Conservation (phyloP, 2,113 vertebrate genomes). For the Phyllostomus hastatus region DNA sequence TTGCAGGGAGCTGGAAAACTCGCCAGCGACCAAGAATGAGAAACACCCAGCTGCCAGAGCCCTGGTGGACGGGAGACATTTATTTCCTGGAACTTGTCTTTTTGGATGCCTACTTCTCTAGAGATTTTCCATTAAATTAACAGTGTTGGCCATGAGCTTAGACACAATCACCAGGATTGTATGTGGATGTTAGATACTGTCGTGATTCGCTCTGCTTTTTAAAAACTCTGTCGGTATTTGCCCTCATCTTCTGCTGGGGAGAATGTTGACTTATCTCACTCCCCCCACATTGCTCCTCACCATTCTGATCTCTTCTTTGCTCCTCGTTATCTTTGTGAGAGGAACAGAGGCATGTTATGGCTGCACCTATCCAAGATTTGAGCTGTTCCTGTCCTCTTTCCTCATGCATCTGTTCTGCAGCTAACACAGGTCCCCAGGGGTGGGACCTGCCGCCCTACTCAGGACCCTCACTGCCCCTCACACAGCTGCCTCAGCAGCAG, state of each 20-base stretch:
- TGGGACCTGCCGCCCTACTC: rapidly evolving
- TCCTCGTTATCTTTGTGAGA: background rate
- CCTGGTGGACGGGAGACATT: background rate
- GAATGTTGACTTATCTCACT: background rate
- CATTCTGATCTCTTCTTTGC: background rate
- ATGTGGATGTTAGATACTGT: background rate
- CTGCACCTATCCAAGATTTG: background rate
- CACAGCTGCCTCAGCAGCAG: background rate
- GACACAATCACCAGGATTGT: background rate
- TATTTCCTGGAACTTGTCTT: background rate
- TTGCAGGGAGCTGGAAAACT: background rate
- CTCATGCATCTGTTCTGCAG: background rate
- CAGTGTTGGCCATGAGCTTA: background rate
- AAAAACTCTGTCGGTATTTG: background rate
- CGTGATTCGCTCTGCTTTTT: background rate
- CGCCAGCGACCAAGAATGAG: background rate
- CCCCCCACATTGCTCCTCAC: rapidly evolving
- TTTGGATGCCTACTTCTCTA: background rate
- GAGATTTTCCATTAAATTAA: background rate
- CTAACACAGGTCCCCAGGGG: background rate
- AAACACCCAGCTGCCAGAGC: background rate
- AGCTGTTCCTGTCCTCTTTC: background rate
- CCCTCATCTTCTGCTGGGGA: background rate
- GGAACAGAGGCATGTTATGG: background rate
- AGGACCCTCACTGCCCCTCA: rapidly evolving